phyloP scores from a whole-genome alignment of 2,113 vertebrate species.

The Caranx melampygus region DNA sequence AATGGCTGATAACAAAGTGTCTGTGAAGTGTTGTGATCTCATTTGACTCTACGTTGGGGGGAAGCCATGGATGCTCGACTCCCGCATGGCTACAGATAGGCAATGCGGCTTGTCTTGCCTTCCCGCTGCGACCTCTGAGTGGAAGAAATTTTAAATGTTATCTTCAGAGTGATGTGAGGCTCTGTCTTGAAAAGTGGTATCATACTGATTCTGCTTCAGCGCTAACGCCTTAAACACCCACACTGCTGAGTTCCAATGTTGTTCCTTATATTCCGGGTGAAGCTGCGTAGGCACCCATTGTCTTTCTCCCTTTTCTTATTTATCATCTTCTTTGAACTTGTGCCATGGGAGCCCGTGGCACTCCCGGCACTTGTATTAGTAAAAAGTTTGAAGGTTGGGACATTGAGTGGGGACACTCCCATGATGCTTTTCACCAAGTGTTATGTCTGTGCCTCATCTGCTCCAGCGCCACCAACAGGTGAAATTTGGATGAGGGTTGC shows the following conservation, averaged over 20 bases:
- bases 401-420: too few species aligned
- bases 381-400: too few species aligned
- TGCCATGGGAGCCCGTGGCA: too few species aligned
- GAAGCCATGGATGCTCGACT: conserved; percentile 22
- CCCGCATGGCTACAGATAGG: conserved; percentile 31
- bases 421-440: too few species aligned
- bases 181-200: not conserved
- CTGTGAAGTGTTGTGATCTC: conserved; percentile 43
- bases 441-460: too few species aligned
- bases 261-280: not conserved
- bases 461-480: too few species aligned
- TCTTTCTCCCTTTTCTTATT: too few species aligned
- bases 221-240: not conserved
- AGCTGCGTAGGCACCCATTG: too few species aligned
- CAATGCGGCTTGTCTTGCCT: not conserved
- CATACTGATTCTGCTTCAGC: not conserved
- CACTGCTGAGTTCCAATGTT: not conserved
- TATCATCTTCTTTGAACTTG: too few species aligned
- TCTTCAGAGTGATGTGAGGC: not conserved
- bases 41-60: conserved; percentile 53
- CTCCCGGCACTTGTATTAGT: too few species aligned
- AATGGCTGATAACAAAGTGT: conserved; percentile 50
- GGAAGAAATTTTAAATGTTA: conserved; percentile 5
- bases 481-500: too few species aligned
- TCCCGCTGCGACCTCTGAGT: conserved; percentile 27